Evolutionary conservation across 2,888 invertebrate species (phyloP), one percentile per base, ranked within the genome.

Genomic region (Teleiodes luculella): DNA sequence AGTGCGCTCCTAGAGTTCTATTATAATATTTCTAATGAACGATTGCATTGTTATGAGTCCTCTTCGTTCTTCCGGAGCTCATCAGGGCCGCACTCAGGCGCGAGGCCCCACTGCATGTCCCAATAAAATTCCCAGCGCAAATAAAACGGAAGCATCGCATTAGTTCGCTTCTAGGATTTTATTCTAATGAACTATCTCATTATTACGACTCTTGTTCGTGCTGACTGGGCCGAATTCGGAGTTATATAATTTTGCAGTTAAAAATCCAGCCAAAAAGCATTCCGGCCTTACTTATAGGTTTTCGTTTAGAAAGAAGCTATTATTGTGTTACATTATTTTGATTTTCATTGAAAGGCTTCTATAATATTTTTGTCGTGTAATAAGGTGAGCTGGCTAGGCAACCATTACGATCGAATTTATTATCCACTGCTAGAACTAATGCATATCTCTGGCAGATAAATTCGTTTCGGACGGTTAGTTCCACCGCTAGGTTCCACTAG

Each of bases 11-110:
- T 37, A 37, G 41, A 46, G 52, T 8, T 33, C 36, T 52, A 52
- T 52, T n/a, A n/a, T n/a, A n/a, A n/a, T n/a, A n/a, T n/a, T n/a
- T 52, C 52, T 52, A 52, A 52, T 47, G 47, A 53, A 47, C 47
- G 47, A 31, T 49, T 31, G 20, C 30, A 18, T 39, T 47, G 45
- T 45, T 45, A 47, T 37, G 36, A n/a, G 20, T 43, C 3, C 45
- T 13, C 28, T 45, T 30, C 30, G 33, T 33, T 30, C 45, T 28
- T 45, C 28, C 18, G 13, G 11, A 11, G 24, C 20, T n/a, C 6
- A 33, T 8, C 45, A 45, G 45, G 45, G 8, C 16, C 20, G 18
- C 3, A 18, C 13, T 41, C 13, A 20, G 41, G 41, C 16, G 11
- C 2, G 18, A n/a, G 35, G 6, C 24, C 24, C 24, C 24, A 24